phyloP scores from a whole-genome alignment of 1,140 invertebrate species.

The Diabrotica virgifera region DNA sequence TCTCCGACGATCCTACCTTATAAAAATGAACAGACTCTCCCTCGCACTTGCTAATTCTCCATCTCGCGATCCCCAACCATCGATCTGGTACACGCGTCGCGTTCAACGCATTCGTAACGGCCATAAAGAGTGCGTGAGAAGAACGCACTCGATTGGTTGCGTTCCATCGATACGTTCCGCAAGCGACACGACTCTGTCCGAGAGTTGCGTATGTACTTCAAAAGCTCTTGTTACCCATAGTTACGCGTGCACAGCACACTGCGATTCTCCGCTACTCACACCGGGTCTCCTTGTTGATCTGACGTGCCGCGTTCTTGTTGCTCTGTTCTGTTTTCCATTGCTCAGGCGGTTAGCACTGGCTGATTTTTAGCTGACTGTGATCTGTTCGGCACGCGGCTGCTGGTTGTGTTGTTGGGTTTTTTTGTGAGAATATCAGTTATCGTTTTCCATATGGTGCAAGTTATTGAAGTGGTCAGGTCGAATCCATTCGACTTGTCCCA shows the following conservation, averaged over 20 bases:
- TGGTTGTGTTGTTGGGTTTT: not conserved
- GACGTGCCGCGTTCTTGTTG: slow-evolving; percentile 14
- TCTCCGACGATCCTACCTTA: not conserved
- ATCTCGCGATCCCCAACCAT: slow-evolving; percentile 20
- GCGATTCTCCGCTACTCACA: not conserved
- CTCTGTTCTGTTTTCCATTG: not conserved
- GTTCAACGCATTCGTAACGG: slow-evolving; percentile 34
- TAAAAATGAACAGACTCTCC: not conserved
- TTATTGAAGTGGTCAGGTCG: slow-evolving; percentile 47
- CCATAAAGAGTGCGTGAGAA: slow-evolving; percentile 41
- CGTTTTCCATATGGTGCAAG: slow-evolving; percentile 47
- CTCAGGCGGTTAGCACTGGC: not conserved
- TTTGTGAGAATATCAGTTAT: not conserved
- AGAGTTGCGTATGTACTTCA: slow-evolving; percentile 33
- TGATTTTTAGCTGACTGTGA: slow-evolving; percentile 4
- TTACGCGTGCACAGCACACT: slow-evolving; percentile 12
- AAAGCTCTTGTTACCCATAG: slow-evolving; percentile 19
- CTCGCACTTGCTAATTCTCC: not conserved
- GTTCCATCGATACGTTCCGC: slow-evolving; percentile 33
- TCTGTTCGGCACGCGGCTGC: not conserved
- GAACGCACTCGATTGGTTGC: slow-evolving; percentile 38
- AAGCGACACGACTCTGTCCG: slow-evolving; percentile 29
- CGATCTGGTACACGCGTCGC: slow-evolving; percentile 31
- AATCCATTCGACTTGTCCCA: slow-evolving; percentile 44
- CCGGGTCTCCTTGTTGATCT: slow-evolving; percentile 4